These are phyloP conservation scores for Platyscapa corneri DNA, from an alignment of 1,140 invertebrate species.

Conservation along the genomic window DNA sequence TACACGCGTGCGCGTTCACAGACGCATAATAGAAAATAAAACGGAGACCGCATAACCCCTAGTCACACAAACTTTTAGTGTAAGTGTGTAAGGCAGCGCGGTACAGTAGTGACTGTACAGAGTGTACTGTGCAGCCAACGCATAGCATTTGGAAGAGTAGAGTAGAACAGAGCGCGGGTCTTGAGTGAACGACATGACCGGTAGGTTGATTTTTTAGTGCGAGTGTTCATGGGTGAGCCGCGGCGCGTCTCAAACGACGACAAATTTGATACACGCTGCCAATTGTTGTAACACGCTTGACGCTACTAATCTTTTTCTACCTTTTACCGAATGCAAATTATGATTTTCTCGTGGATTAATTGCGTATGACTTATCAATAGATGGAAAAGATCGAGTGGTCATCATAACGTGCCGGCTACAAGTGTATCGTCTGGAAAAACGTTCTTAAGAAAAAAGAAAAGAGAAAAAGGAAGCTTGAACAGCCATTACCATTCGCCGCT, in stretches of 20 bases:
- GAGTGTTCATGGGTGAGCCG: constrained; percentile 11
- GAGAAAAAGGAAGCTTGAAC: background rate
- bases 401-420: background rate
- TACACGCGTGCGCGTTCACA: too few species aligned
- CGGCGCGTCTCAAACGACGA: background rate
- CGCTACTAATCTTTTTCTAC: background rate
- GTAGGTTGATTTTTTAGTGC: constrained; percentile 17
- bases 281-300: background rate
- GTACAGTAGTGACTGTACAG: background rate
- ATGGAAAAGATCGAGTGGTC: background rate
- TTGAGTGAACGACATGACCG: constrained; percentile 19
- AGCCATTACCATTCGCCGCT: background rate
- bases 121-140: background rate
- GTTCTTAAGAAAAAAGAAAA: background rate
- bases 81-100: background rate
- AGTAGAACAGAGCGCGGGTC: background rate
- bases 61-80: background rate
- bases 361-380: background rate
- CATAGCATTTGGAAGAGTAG: background rate
- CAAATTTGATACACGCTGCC: background rate
- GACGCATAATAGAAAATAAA: background rate
- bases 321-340: background rate
- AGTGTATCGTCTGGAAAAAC: background rate
- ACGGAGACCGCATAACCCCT: too few species aligned
- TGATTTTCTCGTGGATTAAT: background rate